Evolutionary conservation across 1,140 invertebrate species (phyloP), one percentile per base, ranked within the genome.

Genomic region (Gonatopus flavifemur): DNA sequence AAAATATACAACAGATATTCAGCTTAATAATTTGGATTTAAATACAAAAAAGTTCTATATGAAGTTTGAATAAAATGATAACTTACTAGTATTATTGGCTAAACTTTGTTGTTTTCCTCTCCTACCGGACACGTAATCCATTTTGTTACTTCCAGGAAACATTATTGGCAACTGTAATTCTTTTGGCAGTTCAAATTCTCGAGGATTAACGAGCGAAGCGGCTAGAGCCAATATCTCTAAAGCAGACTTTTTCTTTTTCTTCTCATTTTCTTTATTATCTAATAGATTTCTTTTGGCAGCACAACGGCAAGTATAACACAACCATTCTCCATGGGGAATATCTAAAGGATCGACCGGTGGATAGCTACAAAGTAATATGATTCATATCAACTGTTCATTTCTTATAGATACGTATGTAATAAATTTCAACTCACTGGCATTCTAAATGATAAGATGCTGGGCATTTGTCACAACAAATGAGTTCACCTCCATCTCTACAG

Each of bases 401-500:
- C 24, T 43, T 37, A 13, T 19, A 22, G 5, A 37, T 20, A 38
- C 48, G 19, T 45, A 21, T 19, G 15, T 1, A 44, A 45, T 7
- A 18, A 32, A 30, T 19, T 40, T 25, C 5, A 52, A 83, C 88
- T 86, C 80, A 95, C 91, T 96, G 93, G 84, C 94, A 97, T 41
- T 88, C 84, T 35, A 96, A 80, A 79, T 98, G 95, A 79, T 98
- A 98, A 25, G 94, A 94, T 25, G 92, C 91, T 25, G 94, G 93
- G 70, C 95, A 98, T 55, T 88, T 86, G 70, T 98, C 94, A 75
- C 96, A 98, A 70, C 94, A 97, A 40, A 98, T 86, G n/a, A 98
- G 77, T 74, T 96, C 91, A 22, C 94, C 94, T 30, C 93, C 94
- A 81, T 96, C 94, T 56, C 88, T 84, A 71, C 93, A 95, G 35